Percentiles rank a stretch among this genome's conserved stretches.
These are phyloP conservation scores for Noctua janthina DNA, from an alignment of 2,888 invertebrate species.

Conservation along the genomic window DNA sequence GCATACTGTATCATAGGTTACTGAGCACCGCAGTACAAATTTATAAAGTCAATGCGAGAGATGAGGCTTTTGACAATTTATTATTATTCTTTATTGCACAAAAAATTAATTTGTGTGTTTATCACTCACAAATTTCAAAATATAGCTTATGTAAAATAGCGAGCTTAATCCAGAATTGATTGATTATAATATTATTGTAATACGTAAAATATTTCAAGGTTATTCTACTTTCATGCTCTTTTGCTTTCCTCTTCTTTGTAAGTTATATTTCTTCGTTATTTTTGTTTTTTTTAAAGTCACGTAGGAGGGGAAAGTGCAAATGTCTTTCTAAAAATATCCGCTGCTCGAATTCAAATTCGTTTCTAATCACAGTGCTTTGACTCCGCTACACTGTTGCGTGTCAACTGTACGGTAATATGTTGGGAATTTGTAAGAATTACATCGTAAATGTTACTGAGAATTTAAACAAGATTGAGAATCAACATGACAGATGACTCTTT, in stretches of 20 bases:
- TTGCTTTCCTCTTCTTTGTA: not conserved
- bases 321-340: not conserved
- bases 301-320: not conserved
- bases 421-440: slow-evolving; percentile 11
- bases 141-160: no score
- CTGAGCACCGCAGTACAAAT: not conserved
- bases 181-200: not conserved
- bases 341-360: slow-evolving; percentile 19
- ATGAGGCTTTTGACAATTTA: not conserved
- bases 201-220: not conserved
- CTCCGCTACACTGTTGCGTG: slow-evolving; percentile 27
- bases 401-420: not conserved
- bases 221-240: not conserved
- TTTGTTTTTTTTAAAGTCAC: not conserved
- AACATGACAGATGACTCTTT: not conserved
- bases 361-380: slow-evolving; percentile 30
- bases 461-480: not conserved
- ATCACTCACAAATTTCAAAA: no score
- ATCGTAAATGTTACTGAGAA: slow-evolving; percentile 1
- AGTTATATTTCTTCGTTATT: not conserved
- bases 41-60: not conserved
- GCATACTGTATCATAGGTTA: not conserved
- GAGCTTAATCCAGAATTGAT: no score
- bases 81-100: no score
- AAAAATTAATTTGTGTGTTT: no score